Evolutionary conservation across 1,140 invertebrate species (phyloP), one percentile per base, ranked within the genome.

Genomic region (Apis laboriosa): DNA sequence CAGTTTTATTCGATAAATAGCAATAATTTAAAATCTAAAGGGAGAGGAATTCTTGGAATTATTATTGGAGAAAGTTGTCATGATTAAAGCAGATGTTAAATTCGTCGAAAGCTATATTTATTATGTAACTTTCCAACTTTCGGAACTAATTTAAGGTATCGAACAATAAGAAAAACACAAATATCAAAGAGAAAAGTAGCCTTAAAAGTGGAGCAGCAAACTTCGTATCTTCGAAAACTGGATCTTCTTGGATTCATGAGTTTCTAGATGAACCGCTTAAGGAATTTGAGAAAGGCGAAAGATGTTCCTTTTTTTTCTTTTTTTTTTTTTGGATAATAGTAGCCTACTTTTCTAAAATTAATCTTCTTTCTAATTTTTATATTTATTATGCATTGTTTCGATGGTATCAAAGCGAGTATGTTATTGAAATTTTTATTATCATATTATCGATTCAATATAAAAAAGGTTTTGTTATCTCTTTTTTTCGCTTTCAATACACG

Each of bases 91-190:
- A 77, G 76, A 80, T 70, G 74, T 80, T 84, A 80, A 88, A 79
- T 61, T 51, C 21, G 19, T 49, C 19, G 61, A 56, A 73, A 70
- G 24, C 34, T 43, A 60, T 49, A 34, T 58, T 51, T 51, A 61
- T 60, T 28, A 68, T 73, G 56, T 68, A 78, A 43, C 56, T 34
- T 66, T 83, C 66, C 55, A 49, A 80, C 49, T 60, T 83, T 86
- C n/a, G 61, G 77, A 85, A 85, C 72, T 88, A 83, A 88, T 88
- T 83, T 79, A 61, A 74, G 58, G 73, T 74, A 70, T 77, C 77
- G 67, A 34, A 64, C 60, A 71, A 70, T 74, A 80, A 68, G 77
- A 84, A 34, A 15, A 66, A 68, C 56, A 61, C 68, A 55, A 81
- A 78, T 64, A 78, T 73, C 58, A 58, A 75, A 60, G 70, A 61